These are phyloP conservation scores for Crenichthys baileyi DNA, from an alignment of 2,797 vertebrate species.

Conservation along the genomic window DNA sequence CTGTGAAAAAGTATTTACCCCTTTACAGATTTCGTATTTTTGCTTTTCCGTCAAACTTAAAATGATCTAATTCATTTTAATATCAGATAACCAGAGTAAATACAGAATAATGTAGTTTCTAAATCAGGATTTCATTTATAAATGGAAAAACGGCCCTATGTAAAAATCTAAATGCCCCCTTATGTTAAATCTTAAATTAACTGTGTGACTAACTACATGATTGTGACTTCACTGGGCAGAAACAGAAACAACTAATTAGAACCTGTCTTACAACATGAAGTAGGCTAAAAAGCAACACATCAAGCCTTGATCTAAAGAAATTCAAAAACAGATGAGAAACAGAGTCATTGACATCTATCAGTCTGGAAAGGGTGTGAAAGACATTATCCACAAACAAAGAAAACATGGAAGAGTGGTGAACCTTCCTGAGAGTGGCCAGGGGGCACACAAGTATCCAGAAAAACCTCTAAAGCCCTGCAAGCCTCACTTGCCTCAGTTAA, in stretches of 20 bases:
- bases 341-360: too few species aligned
- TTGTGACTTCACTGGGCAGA: background rate
- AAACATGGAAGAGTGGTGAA: too few species aligned
- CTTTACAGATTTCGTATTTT: background rate
- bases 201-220: background rate
- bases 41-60: background rate
- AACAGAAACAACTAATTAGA: background rate
- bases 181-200: too few species aligned
- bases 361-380: too few species aligned
- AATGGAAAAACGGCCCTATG: background rate
- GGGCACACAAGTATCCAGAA: background rate
- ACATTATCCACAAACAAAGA: background rate
- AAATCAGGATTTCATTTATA: background rate
- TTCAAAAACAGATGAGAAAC: background rate
- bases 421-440: too few species aligned
- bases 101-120: background rate
- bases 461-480: background rate
- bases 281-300: background rate
- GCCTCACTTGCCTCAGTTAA: background rate
- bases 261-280: too few species aligned
- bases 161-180: background rate
- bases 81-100: background rate
- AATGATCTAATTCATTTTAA: background rate
- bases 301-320: background rate
- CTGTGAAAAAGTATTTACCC: background rate